Conservation (phyloP, 2,888 invertebrate genomes). For the Choristoneura rosaceana region DNA sequence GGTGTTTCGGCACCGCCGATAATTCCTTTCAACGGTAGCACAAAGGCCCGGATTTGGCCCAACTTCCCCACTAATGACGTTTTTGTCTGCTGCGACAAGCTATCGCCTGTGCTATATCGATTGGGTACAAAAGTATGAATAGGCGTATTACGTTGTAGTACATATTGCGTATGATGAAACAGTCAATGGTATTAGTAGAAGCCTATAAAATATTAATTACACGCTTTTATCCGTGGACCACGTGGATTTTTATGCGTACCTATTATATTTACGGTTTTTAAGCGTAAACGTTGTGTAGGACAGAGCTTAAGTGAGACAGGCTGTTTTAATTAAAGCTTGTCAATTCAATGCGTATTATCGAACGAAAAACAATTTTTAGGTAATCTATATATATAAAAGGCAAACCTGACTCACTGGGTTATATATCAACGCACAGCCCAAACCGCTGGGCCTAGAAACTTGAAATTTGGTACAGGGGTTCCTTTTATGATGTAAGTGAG, state of each 20-base stretch:
- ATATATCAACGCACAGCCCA: too few species aligned
- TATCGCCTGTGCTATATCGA: constrained; percentile 26
- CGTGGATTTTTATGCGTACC: not conserved
- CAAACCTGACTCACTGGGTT: too few species aligned
- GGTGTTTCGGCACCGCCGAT: constrained; percentile 48
- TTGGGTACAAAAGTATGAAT: constrained; percentile 38
- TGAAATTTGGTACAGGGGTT: too few species aligned
- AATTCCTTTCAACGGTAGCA: constrained; percentile 58
- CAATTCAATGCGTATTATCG: too few species aligned
- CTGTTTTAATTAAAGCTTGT: too few species aligned
- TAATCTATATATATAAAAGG: too few species aligned
- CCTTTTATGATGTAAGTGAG: too few species aligned
- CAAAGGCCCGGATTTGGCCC: constrained; percentile 62
- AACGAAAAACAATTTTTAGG: too few species aligned
- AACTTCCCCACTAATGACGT: constrained; percentile 61
- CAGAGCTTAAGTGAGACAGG: too few species aligned
- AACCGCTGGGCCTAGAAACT: too few species aligned
- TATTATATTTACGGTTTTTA: too few species aligned
- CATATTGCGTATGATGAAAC: constrained; percentile 1
- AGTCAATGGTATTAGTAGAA: constrained; percentile 4
- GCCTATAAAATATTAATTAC: constrained; percentile 11
- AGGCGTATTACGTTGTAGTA: constrained; percentile 17
- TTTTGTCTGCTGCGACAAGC: constrained; percentile 58
- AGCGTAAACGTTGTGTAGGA: too few species aligned
- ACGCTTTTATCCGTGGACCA: not conserved